Base-by-base conservation (phyloP, 2,888 invertebrate species). In the Pyrochroa serraticornis region DNA sequence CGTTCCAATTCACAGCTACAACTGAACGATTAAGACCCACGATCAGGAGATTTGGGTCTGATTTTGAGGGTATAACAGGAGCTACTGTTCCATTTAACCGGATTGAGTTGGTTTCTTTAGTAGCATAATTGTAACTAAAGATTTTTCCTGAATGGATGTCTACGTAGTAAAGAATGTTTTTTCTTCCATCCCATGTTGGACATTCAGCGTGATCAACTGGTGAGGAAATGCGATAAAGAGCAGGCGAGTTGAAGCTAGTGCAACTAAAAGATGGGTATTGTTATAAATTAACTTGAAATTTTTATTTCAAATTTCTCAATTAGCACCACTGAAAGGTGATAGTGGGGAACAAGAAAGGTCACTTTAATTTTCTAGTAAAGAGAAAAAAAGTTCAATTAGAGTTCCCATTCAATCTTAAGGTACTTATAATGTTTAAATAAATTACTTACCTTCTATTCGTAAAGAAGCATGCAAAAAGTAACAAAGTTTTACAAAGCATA, bases 1-100 rank as follows among this genome's bases (percentile, higher is more conserved):
- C 80, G 63, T 83, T 77, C 85, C 85, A 85, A 43, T 78, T 76
- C 9, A 85, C 69, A 0, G 80, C 70, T 3, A 80, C 73, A 14
- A 85, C 53, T 12, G 81, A 79, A 50, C 72, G 63, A 39, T 74
- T 71, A 31, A 73, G 33, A 1, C 73, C 73, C 1, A 70, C 71
- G 6, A 72, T 41, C 8, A 74, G 53, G 3, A 73, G 46, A 52
- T 72, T 66, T 6, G 69, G 70, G 53, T 71, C 62, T 6, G 59
- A 59, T 57, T 65, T 67, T 6, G 66, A 64, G 3, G 69, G 70
- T 38, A 72, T 59, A 32, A 72, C 68, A 1, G 71, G 71, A 0
- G 72, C 53, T 1, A 67, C 62, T 43, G 58, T 41, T n/a, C 69
- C 69, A 34, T 66, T 61, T 7, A 72, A 57, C 7, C 53, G 60